Base-by-base conservation (phyloP, 2,888 invertebrate genomes). In the Atrina japonica region DNA sequence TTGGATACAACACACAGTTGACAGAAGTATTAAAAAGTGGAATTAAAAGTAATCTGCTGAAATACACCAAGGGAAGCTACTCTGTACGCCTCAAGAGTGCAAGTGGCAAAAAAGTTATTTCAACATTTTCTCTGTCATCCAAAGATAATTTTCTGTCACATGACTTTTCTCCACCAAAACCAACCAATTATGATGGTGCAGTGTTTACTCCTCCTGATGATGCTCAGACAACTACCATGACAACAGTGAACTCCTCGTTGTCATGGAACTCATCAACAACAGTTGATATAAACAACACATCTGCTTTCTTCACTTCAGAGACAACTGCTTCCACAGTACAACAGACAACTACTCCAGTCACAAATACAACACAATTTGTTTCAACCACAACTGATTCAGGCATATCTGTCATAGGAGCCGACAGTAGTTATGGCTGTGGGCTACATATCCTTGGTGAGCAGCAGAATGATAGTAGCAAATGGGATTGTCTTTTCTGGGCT, bases 1-100 rank as follows among this genome's bases (percentile, higher is more conserved):
- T 74, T 27, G 70, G 74, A 9, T 70, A 67, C 35, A 64, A 74
- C 41, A 49, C 50, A 14, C 64, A 63, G n/a, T 25, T 70, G 5
- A 53, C 70, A 43, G 21, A 49, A 52, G 63, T 74, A 11, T 55
- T 56, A 30, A 49, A 49, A 16, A 59, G 70, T 11, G 67, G 64
- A 23, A 47, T 75, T 23, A 40, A 25, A 16, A 40, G 66, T 27
- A 50, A 29, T n/a, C 1, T 6, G 9, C 14, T 64, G 7, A 29
- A 3, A 25, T 23, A 68, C 0, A 67, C 35, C 6, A 43, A 43
- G 41, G 75, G 75, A 5, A 63, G 64, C 47, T 75, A 75, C 41
- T 25, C 66, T 3, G 47, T 66, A 11, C 30, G 9, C 1, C 14
- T 73, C 16, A 30, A 41, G 7, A 58, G 58, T n/a, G 66, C 73